phyloP scores from a whole-genome alignment of 1,140 invertebrate genomes.

The Triops cancriformis region DNA sequence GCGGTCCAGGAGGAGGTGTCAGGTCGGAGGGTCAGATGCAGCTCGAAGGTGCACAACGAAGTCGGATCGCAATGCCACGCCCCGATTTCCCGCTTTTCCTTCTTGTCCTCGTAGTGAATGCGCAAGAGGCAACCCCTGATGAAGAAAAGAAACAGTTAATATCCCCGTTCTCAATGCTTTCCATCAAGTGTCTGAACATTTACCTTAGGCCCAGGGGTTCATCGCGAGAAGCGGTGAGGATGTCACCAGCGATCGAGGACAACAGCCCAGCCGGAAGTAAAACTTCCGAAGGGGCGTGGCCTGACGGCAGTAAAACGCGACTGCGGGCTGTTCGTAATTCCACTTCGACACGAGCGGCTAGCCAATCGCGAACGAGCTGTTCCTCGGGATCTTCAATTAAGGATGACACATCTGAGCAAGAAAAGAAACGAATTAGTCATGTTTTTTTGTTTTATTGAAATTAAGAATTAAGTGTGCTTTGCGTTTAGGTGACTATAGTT shows the following conservation, averaged over 20 bases:
- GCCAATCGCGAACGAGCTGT: constrained; percentile 11
- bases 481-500: too few species aligned
- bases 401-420: constrained; percentile 13
- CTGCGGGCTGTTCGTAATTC: constrained; percentile 18
- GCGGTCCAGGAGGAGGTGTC: constrained; percentile 15
- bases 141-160: not conserved
- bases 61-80: constrained; percentile 18
- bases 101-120: constrained; percentile 20
- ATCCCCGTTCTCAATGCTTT: not conserved
- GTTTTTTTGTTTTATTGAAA: too few species aligned
- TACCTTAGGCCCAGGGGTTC: constrained; percentile 22
- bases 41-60: constrained; percentile 17
- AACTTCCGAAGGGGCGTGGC: constrained; percentile 11
- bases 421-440: not conserved
- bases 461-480: too few species aligned
- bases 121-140: constrained; percentile 17
- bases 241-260: constrained; percentile 17
- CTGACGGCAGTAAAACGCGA: not conserved
- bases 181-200: not conserved
- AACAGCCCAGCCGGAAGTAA: constrained; percentile 19
- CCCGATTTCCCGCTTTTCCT: constrained; percentile 6
- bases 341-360: constrained; percentile 1
- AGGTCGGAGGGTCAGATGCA: constrained; percentile 21
- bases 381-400: constrained; percentile 17
- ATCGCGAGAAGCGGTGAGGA: constrained; percentile 17